These are phyloP conservation scores for Onychostruthus taczanowskii DNA, from an alignment of 2,113 vertebrate genomes.

Conservation along the genomic window DNA sequence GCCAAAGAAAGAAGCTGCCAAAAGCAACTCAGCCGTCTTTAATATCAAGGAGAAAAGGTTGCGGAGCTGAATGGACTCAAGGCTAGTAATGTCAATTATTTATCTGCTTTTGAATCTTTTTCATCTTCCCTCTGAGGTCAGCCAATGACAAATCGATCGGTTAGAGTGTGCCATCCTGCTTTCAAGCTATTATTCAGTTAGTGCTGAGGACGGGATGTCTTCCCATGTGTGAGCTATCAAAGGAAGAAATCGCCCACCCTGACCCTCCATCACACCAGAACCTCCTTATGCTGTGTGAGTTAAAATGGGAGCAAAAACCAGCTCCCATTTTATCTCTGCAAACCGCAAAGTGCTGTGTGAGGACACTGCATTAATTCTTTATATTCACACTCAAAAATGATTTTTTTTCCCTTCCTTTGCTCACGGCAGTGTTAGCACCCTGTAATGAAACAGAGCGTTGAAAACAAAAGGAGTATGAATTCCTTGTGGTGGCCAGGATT, in stretches of 20 bases:
- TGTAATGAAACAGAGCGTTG: neutral
- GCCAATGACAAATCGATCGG: conserved; percentile 39
- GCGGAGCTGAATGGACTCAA: neutral
- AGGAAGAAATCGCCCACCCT: neutral
- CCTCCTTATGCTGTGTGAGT: neutral
- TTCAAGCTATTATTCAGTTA: conserved; percentile 29
- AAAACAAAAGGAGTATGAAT: neutral
- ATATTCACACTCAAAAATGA: neutral
- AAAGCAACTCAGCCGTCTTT: conserved; percentile 25
- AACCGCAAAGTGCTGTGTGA: neutral
- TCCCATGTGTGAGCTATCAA: neutral
- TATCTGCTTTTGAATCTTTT: conserved; percentile 54
- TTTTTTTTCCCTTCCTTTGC: neutral
- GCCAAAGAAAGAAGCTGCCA: conserved; percentile 30
- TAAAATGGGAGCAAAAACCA: neutral
- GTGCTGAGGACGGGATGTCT: neutral
- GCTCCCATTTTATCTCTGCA: neutral
- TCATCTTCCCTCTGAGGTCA: conserved; percentile 30
- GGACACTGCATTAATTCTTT: neutral
- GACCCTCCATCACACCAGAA: neutral
- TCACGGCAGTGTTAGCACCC: neutral
- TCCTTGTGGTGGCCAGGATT: neutral
- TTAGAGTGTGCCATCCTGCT: conserved; percentile 14
- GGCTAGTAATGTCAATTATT: conserved; percentile 41
- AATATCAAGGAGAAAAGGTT: conserved; percentile 49